Evolutionary conservation across 2,113 vertebrate species (phyloP).

Genomic region (Anolis carolinensis): DNA sequence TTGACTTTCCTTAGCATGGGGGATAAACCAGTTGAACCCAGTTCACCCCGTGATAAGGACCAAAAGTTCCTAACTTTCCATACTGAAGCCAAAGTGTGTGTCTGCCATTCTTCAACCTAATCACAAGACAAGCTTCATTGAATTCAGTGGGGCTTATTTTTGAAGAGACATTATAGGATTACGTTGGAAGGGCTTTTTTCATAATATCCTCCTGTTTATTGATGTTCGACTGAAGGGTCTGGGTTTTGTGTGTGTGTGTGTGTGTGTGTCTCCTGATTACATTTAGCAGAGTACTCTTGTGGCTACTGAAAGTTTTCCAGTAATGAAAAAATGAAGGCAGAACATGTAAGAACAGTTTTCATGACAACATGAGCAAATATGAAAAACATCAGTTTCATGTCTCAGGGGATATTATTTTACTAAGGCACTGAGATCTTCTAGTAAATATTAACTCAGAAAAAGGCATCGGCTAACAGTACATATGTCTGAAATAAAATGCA

Average conservation of each 20-base stretch:
- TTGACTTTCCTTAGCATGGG: too few relatives aligned
- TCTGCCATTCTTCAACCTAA: background rate
- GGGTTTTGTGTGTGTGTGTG: background rate
- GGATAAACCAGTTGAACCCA: too few relatives aligned
- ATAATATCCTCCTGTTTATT: background rate
- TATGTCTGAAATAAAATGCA: constrained; percentile 43
- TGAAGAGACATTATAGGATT: background rate
- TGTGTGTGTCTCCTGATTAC: background rate
- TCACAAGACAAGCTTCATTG: background rate
- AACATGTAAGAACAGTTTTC: constrained; percentile 16
- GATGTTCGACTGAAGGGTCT: background rate
- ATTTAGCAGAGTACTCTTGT: background rate
- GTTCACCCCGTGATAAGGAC: too few relatives aligned
- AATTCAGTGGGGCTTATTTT: background rate
- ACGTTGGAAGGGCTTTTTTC: background rate
- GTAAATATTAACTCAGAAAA: constrained; percentile 23
- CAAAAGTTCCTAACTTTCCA: background rate
- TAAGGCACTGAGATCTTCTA: background rate
- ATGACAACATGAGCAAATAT: background rate
- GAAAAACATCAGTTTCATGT: constrained; percentile 11
- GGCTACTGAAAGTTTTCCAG: background rate
- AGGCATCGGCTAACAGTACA: constrained; percentile 21
- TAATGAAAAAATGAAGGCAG: constrained; percentile 15
- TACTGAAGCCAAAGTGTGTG: background rate
- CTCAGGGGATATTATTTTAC: background rate